Evolutionary conservation across 2,797 vertebrate species (phyloP).

Genomic region (Tauraco hartlaubi): DNA sequence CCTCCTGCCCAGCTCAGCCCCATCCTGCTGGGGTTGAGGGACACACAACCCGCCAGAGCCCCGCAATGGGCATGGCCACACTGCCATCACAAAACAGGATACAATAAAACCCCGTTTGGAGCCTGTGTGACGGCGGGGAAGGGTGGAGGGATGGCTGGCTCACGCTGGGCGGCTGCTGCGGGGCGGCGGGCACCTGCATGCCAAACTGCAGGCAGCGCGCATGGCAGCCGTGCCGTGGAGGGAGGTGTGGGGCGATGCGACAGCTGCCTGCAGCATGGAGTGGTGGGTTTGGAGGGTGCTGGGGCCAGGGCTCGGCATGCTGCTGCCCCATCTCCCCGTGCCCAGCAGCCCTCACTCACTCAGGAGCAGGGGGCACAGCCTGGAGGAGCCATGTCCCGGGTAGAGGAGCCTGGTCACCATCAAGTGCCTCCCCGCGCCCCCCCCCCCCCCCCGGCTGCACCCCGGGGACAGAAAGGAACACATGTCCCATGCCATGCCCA

Average conservation of each 20-base stretch:
- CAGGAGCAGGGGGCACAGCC: neutral
- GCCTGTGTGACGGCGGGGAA: neutral
- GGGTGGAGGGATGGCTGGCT: neutral
- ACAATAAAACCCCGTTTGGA: neutral
- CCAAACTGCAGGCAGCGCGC: accelerated
- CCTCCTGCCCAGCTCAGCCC: accelerated
- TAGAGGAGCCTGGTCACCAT: neutral
- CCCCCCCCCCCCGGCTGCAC: neutral
- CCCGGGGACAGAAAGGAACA: neutral
- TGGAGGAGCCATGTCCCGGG: accelerated
- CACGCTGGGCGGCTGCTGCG: neutral
- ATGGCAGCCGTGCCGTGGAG: accelerated
- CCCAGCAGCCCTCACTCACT: neutral
- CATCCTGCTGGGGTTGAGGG: accelerated
- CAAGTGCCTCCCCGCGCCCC: accelerated
- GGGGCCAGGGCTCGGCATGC: neutral
- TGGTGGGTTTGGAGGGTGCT: accelerated
- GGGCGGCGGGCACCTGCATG: neutral
- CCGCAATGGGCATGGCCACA: accelerated
- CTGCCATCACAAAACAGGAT: neutral
- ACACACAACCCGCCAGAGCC: neutral
- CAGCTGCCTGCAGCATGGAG: neutral
- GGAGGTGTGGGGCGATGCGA: accelerated
- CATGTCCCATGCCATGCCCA: accelerated
- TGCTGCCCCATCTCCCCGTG: accelerated